Evolutionary conservation across 2,113 vertebrate species (phyloP).

Genomic region (Barbus barbus): DNA sequence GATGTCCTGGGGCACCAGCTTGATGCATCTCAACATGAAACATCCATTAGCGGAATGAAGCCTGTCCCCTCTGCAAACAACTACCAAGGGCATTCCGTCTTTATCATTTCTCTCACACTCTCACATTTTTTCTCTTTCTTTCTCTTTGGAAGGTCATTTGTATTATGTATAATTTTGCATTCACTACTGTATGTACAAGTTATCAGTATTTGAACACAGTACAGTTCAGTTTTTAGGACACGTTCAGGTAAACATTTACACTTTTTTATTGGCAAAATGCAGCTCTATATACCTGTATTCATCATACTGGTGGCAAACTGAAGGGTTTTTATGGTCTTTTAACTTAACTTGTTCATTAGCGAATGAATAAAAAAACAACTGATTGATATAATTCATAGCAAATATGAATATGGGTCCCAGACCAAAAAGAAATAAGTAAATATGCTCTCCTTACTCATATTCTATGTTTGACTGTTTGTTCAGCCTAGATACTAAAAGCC

Average conservation of each 20-base stretch:
- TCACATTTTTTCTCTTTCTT: conserved; percentile 6
- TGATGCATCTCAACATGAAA: conserved; percentile 37
- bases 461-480: not conserved
- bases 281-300: not conserved
- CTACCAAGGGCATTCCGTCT: conserved; percentile 18
- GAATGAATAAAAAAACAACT: not conserved
- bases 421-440: not conserved
- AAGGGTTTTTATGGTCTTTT: not conserved
- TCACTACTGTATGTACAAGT: not conserved
- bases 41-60: conserved; percentile 22
- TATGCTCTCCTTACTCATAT: not conserved
- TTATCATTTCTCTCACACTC: not conserved
- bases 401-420: not conserved
- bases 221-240: not conserved
- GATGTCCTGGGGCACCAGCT: not conserved
- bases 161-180: not conserved
- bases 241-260: not conserved
- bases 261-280: not conserved
- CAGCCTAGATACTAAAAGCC: conserved; percentile 61
- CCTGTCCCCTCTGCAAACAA: not conserved
- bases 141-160: not conserved
- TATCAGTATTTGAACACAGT: not conserved
- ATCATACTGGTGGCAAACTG: too few species aligned
- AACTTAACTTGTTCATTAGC: not conserved
- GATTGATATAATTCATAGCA: not conserved